These are phyloP conservation scores for Eupsittula cactorum DNA, from an alignment of 2,113 vertebrate genomes.

Conservation along the genomic window DNA sequence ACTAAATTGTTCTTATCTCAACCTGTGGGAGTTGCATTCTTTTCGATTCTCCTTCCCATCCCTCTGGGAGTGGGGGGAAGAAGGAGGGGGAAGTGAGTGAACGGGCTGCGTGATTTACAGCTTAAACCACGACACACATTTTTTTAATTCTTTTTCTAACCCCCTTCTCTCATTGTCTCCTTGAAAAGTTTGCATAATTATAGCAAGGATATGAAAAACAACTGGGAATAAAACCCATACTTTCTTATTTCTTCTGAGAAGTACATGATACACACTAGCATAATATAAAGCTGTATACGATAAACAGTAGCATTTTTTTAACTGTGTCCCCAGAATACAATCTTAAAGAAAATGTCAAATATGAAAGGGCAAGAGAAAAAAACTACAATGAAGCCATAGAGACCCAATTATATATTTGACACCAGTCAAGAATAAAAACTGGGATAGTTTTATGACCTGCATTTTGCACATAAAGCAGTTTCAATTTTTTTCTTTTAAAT, in stretches of 20 bases:
- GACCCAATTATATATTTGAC: background rate
- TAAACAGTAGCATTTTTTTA: background rate
- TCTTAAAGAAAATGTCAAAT: background rate
- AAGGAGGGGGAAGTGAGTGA: no score
- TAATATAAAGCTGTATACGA: background rate
- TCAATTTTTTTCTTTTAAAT: background rate
- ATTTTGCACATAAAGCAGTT: background rate
- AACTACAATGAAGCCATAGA: background rate
- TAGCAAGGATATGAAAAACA: background rate
- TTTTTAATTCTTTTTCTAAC: background rate
- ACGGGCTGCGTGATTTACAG: no score
- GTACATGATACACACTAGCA: background rate
- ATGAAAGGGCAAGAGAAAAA: background rate
- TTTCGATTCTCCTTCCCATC: no score
- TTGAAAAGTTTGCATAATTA: background rate
- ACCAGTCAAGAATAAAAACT: background rate
- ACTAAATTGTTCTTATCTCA: no score
- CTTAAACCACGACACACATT: background rate
- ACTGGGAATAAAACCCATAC: background rate
- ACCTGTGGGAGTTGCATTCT: no score
- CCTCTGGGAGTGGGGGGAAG: no score
- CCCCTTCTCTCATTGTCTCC: background rate
- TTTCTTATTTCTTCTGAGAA: background rate
- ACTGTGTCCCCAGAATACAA: background rate
- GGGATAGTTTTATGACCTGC: background rate